Evolutionary conservation across 2,888 invertebrate species (phyloP).

Genomic region (Mactromeris polynyma): DNA sequence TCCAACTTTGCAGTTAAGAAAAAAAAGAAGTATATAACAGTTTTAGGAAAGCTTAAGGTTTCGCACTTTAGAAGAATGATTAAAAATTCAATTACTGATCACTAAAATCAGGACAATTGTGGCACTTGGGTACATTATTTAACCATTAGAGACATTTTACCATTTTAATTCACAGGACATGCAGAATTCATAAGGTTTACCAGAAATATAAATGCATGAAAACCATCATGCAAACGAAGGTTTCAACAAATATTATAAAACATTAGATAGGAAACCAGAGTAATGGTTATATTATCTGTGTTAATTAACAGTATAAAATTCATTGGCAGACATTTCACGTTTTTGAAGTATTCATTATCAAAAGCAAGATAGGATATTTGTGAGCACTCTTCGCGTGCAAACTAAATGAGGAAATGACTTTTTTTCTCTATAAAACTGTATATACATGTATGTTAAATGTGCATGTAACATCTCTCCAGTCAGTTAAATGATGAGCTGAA

Average conservation of each 20-base stretch:
- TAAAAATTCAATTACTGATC: no score
- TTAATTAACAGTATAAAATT: not conserved
- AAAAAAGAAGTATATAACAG: no score
- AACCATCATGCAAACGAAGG: no score
- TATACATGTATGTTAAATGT: not conserved
- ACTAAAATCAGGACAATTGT: no score
- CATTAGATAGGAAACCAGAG: not conserved
- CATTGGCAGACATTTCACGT: not conserved
- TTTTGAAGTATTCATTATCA: not conserved
- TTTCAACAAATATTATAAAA: not conserved
- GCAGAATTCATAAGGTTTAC: no score
- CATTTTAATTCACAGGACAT: no score
- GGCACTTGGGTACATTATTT: no score
- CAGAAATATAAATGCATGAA: no score
- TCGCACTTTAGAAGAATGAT: no score
- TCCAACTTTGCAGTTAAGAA: no score
- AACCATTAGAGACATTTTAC: no score
- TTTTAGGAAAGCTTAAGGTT: no score
- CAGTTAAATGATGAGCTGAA: not conserved
- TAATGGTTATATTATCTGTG: not conserved
- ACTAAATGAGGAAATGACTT: not conserved
- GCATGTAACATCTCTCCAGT: not conserved
- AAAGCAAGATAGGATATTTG: not conserved
- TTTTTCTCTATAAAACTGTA: not conserved
- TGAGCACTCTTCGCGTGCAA: not conserved